Evolutionary conservation across 2,113 vertebrate species (phyloP), one percentile per base, ranked within the genome.

Genomic region (Embiotoca jacksoni): DNA sequence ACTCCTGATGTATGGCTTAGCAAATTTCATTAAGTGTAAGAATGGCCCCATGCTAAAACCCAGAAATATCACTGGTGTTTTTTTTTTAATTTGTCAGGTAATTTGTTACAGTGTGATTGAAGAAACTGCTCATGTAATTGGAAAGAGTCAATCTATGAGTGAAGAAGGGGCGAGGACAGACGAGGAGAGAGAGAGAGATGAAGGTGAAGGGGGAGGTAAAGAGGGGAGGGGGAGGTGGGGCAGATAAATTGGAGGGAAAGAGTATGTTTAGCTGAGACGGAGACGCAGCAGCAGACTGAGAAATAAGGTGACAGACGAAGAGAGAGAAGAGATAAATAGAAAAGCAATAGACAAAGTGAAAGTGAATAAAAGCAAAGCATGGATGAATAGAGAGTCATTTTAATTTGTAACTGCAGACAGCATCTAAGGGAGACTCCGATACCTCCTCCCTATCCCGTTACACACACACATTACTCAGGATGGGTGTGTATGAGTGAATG

Each of bases 61-160:
- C 79, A 91, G 85, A 90, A 86, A 91, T 89, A 90, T 88, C 81
- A 83, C 71, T 55, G 65, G 68, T 90, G 85, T 90, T 89, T 84
- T 91, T 83, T 91, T 84, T 92, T 91, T 92, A 87, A 92, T 94
- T 93, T 93, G 92, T 93, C 93, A 94, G 90, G 88, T 92, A 90
- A 92, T 92, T 92, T 86, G 87, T 91, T 92, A 87, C 85, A 67
- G 87, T 85, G 87, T 92, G 89, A 92, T 91, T 93, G 91, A 94
- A 90, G 90, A 93, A 94, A 92, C 78, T 46, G 84, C 80, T 87
- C 77, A 71, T 91, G 88, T 91, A 91, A 93, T 92, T 93, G 88
- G 88, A 89, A 89, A 92, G 88, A 94, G 92, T 93, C 88, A 92
- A 85, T 91, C 88, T 90, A 88, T 10, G 77, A 78, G 61, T 82